phyloP scores from a whole-genome alignment of 2,113 vertebrate species.

The Nycticorax nycticorax region DNA sequence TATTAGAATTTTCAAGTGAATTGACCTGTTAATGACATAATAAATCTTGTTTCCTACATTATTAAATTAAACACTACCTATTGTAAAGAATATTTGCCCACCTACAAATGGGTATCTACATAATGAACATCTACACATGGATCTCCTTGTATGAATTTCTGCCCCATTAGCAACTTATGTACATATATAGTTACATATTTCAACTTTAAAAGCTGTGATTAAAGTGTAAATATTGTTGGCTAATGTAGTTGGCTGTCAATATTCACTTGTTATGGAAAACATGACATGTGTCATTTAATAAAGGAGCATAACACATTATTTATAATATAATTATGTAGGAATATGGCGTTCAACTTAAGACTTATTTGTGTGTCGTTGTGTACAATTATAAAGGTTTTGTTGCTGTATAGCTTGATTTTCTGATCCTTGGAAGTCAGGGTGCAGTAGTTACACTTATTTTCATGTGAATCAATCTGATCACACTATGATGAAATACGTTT shows the following conservation, averaged over 20 bases:
- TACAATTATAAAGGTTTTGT: not conserved
- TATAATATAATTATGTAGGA: not conserved
- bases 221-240: constrained; percentile 49
- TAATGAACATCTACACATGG: not conserved
- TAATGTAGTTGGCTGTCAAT: constrained; percentile 35
- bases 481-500: not conserved
- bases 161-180: not conserved
- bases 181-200: constrained; percentile 5
- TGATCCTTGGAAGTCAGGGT: not conserved
- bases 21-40: not conserved
- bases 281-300: constrained; percentile 43
- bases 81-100: not conserved
- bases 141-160: not conserved
- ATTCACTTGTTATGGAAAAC: constrained; percentile 12
- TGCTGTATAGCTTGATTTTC: not conserved
- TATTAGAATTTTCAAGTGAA: not conserved
- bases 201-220: constrained; percentile 28
- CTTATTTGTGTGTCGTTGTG: not conserved
- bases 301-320: not conserved
- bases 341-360: not conserved
- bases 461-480: rapidly evolving
- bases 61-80: not conserved
- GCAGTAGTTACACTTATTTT: not conserved
- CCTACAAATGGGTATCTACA: not conserved
- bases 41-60: not conserved